phyloP scores from a whole-genome alignment of 2,888 invertebrate genomes.

The Galerucella pusilla region DNA sequence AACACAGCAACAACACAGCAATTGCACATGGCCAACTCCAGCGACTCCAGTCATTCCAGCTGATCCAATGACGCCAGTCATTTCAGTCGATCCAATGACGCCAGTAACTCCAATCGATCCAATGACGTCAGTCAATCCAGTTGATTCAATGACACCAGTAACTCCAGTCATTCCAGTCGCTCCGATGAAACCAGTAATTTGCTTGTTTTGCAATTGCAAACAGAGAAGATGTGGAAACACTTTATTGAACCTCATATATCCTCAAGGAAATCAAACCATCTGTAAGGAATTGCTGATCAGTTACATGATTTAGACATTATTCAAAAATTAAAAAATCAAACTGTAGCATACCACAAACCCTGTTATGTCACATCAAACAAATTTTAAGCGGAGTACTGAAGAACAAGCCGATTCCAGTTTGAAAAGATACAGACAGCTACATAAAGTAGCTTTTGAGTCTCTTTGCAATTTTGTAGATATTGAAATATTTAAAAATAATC shows the following conservation, averaged over 20 bases:
- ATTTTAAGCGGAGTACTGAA: constrained; percentile 23
- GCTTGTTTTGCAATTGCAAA: background rate
- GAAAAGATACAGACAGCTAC: constrained; percentile 36
- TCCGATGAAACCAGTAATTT: no score
- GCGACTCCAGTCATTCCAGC: background rate
- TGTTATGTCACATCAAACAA: constrained; percentile 33
- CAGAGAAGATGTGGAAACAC: constrained; percentile 4
- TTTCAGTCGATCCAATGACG: no score
- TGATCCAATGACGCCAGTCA: no score
- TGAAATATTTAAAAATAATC: constrained; percentile 37
- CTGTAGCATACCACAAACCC: constrained; percentile 25
- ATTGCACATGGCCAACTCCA: no score
- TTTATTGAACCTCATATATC: background rate
- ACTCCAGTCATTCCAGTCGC: no score
- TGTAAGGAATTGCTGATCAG: background rate
- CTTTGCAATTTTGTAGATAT: constrained; percentile 34
- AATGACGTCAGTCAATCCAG: no score
- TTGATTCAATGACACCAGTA: no score
- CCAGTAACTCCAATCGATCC: no score
- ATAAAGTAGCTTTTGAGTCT: constrained; percentile 39
- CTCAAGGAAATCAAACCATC: background rate
- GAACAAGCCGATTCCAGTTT: constrained; percentile 25
- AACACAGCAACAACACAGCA: no score
- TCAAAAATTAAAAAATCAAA: background rate
- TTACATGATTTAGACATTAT: background rate